Conservation (phyloP, 2,888 invertebrate genomes). For the Eupeodes latifasciatus region DNA sequence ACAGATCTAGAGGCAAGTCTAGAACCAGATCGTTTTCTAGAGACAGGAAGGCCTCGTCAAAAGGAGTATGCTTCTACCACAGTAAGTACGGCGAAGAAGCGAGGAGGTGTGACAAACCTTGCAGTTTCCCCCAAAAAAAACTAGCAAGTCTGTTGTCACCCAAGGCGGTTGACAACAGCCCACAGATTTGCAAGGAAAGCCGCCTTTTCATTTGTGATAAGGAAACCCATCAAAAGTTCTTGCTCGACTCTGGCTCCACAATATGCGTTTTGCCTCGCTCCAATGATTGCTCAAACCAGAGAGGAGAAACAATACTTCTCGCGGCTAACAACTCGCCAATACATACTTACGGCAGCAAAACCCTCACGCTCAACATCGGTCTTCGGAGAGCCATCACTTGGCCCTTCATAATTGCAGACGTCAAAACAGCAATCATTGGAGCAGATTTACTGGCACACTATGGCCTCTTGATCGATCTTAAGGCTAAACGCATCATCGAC, state of each 20-base stretch:
- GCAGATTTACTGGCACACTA: constrained; percentile 15
- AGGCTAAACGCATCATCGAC: constrained; percentile 30
- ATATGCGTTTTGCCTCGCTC: constrained; percentile 26
- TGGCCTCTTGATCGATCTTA: constrained; percentile 21
- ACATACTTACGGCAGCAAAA: neutral
- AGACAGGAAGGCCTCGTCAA: too few species aligned
- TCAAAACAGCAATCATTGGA: constrained; percentile 11
- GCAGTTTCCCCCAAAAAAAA: neutral
- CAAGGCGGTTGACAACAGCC: neutral
- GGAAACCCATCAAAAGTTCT: neutral
- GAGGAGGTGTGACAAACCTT: too few species aligned
- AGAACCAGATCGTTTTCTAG: too few species aligned
- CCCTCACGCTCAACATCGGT: neutral
- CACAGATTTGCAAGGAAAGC: neutral
- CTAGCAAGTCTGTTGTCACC: neutral
- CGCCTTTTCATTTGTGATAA: neutral
- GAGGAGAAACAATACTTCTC: constrained; percentile 1
- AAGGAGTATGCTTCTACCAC: neutral
- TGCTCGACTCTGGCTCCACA: constrained; percentile 4
- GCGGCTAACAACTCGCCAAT: constrained; percentile 22
- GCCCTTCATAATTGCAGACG: too few species aligned
- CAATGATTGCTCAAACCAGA: neutral
- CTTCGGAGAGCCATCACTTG: neutral
- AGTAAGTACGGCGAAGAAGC: neutral
- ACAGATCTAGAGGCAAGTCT: too few species aligned